Conservation (phyloP, 2,113 vertebrate genomes). For the Siniperca chuatsi region DNA sequence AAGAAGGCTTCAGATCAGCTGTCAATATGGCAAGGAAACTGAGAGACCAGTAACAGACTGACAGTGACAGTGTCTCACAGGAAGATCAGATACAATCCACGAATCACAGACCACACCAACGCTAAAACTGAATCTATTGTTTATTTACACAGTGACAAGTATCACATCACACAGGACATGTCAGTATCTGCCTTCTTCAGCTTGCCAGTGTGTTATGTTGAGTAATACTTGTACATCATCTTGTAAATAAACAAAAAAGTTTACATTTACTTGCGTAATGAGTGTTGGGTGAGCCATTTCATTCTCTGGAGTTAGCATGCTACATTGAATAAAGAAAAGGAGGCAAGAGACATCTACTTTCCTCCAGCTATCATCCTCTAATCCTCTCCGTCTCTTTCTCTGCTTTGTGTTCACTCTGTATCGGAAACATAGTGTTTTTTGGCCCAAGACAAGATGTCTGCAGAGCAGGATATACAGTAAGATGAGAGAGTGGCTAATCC, state of each 20-base stretch:
- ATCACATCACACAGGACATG: slow-evolving; percentile 3
- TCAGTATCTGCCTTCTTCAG: background rate
- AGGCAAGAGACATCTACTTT: background rate
- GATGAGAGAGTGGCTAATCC: slow-evolving; percentile 40
- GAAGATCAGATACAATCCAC: slow-evolving; percentile 33
- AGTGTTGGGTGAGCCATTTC: background rate
- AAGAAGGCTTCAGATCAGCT: slow-evolving; percentile 62
- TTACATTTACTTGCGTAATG: background rate
- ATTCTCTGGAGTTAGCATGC: background rate
- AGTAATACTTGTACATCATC: background rate
- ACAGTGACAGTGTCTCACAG: slow-evolving; percentile 40
- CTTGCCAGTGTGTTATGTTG: background rate
- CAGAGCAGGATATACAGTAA: slow-evolving; percentile 25
- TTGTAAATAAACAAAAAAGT: background rate
- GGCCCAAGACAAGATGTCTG: slow-evolving; percentile 11
- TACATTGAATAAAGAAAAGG: background rate
- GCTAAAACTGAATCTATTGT: slow-evolving; percentile 25
- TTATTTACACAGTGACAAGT: slow-evolving; percentile 29
- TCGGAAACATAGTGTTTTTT: background rate
- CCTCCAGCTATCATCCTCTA: background rate
- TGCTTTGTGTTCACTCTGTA: slow-evolving; percentile 17
- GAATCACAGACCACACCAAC: slow-evolving; percentile 6
- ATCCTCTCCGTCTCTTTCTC: background rate
- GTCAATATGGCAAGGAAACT: slow-evolving; percentile 52
- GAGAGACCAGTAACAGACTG: slow-evolving; percentile 54